Conservation (phyloP, 2,797 vertebrate species). For the Poeciliopsis presidionis region DNA sequence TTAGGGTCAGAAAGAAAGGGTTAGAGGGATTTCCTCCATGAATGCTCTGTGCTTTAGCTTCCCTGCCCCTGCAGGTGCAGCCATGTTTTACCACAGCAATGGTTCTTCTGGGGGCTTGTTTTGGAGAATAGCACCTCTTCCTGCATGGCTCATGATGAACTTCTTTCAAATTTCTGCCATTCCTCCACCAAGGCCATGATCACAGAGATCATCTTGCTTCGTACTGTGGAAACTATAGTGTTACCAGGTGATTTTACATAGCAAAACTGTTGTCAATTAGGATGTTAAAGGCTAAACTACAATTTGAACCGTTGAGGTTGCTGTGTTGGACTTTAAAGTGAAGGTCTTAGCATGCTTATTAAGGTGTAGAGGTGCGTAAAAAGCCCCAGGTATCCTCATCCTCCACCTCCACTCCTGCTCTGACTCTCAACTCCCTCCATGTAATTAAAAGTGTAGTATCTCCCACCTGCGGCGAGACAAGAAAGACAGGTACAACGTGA, state of each 20-base stretch:
- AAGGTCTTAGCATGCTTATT: conserved; percentile 65
- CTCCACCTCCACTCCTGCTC: conserved; percentile 22
- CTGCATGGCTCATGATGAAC: not conserved
- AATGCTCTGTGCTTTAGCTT: not conserved
- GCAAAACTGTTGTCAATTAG: not conserved
- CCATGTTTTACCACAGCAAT: not conserved
- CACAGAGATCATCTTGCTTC: not conserved
- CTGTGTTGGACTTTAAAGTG: conserved; percentile 58
- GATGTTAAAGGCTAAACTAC: not conserved
- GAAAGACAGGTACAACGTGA: conserved; percentile 74
- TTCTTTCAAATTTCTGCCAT: not conserved
- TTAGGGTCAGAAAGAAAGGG: not conserved
- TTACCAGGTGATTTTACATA: not conserved
- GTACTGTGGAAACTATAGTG: not conserved
- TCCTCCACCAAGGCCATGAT: not conserved
- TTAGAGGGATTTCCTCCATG: not conserved
- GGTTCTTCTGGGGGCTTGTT: not conserved
- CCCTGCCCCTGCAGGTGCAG: not conserved
- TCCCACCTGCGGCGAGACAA: conserved; percentile 68
- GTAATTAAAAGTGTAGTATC: conserved; percentile 78
- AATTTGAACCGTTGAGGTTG: conserved; percentile 26
- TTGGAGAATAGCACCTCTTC: not conserved
- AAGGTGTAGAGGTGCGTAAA: conserved; percentile 66
- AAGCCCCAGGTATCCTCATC: conserved; percentile 60
- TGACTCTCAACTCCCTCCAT: conserved; percentile 61